Percentiles rank a stretch among this genome's conserved stretches.
Evolutionary conservation across 2,797 vertebrate species (phyloP).

Genomic region (Alfaro cultratus): DNA sequence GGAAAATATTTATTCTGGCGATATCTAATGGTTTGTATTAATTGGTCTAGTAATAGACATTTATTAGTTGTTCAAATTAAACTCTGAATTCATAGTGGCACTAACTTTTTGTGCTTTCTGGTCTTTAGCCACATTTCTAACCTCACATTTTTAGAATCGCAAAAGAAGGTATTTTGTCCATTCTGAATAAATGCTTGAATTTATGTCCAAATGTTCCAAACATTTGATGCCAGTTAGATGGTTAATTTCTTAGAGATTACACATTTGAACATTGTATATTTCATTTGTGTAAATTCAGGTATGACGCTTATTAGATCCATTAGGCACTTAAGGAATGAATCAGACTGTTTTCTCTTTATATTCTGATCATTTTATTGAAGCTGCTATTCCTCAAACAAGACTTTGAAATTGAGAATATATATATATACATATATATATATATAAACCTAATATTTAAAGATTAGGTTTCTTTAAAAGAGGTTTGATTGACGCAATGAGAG

Average conservation of each 20-base stretch:
- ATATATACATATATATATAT: no score
- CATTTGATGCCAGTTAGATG: no score
- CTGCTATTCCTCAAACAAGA: no score
- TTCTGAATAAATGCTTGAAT: not conserved
- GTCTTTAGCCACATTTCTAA: not conserved
- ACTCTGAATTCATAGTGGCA: not conserved
- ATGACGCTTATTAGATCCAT: no score
- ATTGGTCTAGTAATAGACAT: not conserved
- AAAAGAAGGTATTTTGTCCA: not conserved
- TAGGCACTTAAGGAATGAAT: no score
- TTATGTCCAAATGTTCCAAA: not conserved
- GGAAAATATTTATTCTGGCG: not conserved
- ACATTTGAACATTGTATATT: no score
- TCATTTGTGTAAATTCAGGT: no score
- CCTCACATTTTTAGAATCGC: not conserved
- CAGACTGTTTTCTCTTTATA: no score
- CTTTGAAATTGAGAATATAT: no score
- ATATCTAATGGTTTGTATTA: not conserved
- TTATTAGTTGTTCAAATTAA: not conserved
- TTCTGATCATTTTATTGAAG: no score
- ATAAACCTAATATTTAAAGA: no score
- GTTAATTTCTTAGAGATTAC: no score
- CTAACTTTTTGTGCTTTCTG: not conserved
- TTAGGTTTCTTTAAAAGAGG: not conserved
- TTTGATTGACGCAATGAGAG: not conserved